These are phyloP conservation scores for Hydriomena furcata DNA, from an alignment of 2,888 invertebrate species.

Conservation along the genomic window DNA sequence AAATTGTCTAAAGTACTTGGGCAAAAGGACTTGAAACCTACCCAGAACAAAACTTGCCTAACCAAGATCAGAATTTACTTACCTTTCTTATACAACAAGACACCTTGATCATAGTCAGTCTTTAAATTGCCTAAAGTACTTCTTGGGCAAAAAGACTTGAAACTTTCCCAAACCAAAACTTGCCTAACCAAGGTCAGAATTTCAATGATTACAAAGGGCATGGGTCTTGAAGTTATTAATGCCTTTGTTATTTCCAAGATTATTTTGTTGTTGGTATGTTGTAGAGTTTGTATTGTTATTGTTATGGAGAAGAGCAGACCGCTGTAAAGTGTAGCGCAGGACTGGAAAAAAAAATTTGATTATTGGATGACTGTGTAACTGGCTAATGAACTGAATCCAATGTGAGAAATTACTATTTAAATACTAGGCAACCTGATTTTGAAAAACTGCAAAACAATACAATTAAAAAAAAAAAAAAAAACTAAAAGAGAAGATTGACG, in stretches of 20 bases:
- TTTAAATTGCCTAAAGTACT: conserved; percentile 55
- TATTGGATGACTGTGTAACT: no score
- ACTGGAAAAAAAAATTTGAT: no score
- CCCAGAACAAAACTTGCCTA: conserved; percentile 31
- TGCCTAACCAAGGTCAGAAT: conserved; percentile 44
- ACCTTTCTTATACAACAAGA: conserved; percentile 70
- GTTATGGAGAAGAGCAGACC: conserved; percentile 55
- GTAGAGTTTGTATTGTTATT: conserved; percentile 33
- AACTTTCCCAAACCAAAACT: conserved; percentile 36
- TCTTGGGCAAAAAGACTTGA: conserved; percentile 50
- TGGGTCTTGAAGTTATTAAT: conserved; percentile 54
- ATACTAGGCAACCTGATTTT: no score
- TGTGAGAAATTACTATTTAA: no score
- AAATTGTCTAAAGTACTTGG: conserved; percentile 52
- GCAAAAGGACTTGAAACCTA: conserved; percentile 48
- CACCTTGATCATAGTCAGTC: conserved; percentile 72
- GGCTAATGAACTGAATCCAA: no score
- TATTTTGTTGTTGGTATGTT: conserved; percentile 20
- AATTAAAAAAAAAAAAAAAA: no score
- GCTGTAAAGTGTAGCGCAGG: conserved; percentile 60
- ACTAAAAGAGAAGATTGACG: no score
- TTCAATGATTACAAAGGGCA: conserved; percentile 50
- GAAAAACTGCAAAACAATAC: no score
- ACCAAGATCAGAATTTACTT: conserved; percentile 1
- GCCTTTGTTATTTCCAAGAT: conserved; percentile 46